phyloP scores from a whole-genome alignment of 2,113 vertebrate genomes.

The Mustela lutreola region DNA sequence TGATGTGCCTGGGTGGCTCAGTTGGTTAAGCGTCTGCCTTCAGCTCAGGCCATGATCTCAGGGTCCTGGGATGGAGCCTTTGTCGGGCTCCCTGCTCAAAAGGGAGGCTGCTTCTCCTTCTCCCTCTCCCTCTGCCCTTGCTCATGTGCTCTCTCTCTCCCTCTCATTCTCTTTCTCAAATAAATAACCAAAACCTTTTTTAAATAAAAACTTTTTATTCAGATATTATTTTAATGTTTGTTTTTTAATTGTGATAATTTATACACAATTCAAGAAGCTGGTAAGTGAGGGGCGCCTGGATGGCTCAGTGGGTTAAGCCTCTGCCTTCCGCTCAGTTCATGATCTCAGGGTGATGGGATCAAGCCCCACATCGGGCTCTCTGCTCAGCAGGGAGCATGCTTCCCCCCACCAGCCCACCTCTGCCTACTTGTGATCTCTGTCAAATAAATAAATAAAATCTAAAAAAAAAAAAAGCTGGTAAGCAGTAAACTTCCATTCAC shows the following conservation, averaged over 20 bases:
- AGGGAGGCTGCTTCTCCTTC: neutral
- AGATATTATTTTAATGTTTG: slow-evolving; percentile 4
- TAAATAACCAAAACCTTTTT: neutral
- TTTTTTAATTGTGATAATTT: slow-evolving; percentile 13
- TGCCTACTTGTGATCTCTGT: too few relatives aligned
- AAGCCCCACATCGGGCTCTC: too few relatives aligned
- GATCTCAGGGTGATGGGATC: too few relatives aligned
- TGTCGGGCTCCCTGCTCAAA: neutral
- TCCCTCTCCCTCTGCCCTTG: neutral
- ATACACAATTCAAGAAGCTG: slow-evolving; percentile 39
- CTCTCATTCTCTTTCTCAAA: neutral
- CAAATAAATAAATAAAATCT: too few relatives aligned
- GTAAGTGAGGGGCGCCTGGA: neutral
- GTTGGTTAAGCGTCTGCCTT: neutral
- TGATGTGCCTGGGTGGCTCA: neutral
- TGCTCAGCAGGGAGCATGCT: too few relatives aligned
- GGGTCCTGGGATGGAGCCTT: neutral
- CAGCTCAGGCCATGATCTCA: neutral
- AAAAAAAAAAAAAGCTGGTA: too few relatives aligned
- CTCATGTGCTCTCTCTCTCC: neutral
- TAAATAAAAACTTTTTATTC: neutral
- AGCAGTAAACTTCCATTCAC: too few relatives aligned
- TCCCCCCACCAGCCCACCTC: too few relatives aligned
- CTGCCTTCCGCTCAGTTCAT: too few relatives aligned
- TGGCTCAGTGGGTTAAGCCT: too few relatives aligned